Base-by-base conservation (phyloP, 2,888 invertebrate species). In the Trimorus sp. region DNA sequence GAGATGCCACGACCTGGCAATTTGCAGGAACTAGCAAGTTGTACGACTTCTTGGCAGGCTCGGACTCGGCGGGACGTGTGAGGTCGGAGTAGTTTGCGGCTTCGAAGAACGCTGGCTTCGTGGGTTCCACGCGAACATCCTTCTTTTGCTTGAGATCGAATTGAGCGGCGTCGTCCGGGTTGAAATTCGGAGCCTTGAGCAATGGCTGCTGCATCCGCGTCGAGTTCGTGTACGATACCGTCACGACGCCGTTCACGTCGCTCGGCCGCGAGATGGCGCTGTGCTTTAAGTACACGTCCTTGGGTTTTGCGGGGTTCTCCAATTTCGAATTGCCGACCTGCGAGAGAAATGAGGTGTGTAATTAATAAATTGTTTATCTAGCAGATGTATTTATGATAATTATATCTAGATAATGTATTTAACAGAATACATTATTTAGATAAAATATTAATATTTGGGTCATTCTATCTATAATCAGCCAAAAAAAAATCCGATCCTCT, bases 201-300 rank as follows among this genome's bases (percentile, higher is more conserved):
- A 85, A 42, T 0, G 81, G 76, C 14, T 87, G 87, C 5, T 73
- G 88, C 62, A 89, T 85, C 51, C 89, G 89, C 12, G 85, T 86
- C 0, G 89, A 86, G 73, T 89, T 89, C 2, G 89, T 87, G 40
- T 90, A 90, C 1, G 89, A 89, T 5, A 89, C 88, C 0, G 89
- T 88, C 0, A 88, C 87, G 5, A 87, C 84, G 16, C 86, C 83
- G 37, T 85, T 85, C 0, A 84, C 62, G 12, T 89, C 89, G 4
- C 84, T 70, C 16, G 73, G 48, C 8, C 65, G 75, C 11, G 83
- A 83, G 38, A 8, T 63, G 15, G 11, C 87, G 85, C 51, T 11
- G 40, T 87, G 86, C 42, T 87, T 87, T 59, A 84, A 70, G 65
- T 88, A 88, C 74, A 78, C 48, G 0, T 88, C 88, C 9, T 84